Conservation (phyloP, 2,797 vertebrate genomes). For the Chiloscyllium punctatum region DNA sequence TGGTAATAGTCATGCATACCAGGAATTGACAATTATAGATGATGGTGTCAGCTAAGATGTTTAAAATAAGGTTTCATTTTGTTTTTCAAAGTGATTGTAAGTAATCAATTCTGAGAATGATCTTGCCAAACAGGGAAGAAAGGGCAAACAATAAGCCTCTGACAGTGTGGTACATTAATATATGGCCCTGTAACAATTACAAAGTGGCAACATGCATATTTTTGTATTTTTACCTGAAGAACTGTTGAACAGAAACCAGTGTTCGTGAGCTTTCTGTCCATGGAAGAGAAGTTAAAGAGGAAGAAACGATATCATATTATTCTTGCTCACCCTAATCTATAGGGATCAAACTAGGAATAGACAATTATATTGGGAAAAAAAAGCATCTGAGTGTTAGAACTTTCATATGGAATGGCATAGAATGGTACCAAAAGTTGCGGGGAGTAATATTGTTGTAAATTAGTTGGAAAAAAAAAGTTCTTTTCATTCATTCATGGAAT, state of each 20-base stretch:
- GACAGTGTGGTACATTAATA: no score
- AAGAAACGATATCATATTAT: neutral
- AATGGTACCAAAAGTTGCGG: neutral
- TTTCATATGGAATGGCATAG: neutral
- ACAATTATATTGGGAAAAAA: neutral
- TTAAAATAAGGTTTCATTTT: neutral
- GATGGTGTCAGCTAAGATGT: neutral
- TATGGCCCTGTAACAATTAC: no score
- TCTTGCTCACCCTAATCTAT: neutral
- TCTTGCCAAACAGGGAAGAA: neutral
- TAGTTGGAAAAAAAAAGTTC: neutral
- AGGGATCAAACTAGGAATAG: neutral
- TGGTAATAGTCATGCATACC: neutral
- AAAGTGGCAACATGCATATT: neutral
- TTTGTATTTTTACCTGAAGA: neutral
- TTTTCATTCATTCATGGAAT: no score
- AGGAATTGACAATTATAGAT: neutral
- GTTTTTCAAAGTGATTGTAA: neutral
- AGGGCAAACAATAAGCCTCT: neutral
- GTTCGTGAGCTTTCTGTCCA: neutral
- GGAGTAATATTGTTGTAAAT: neutral
- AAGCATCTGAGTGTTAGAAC: neutral
- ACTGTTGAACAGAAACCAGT: neutral
- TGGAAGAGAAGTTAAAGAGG: neutral
- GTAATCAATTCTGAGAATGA: neutral